phyloP scores from a whole-genome alignment of 2,888 invertebrate genomes.

The Mesopsocus fuscifrons region DNA sequence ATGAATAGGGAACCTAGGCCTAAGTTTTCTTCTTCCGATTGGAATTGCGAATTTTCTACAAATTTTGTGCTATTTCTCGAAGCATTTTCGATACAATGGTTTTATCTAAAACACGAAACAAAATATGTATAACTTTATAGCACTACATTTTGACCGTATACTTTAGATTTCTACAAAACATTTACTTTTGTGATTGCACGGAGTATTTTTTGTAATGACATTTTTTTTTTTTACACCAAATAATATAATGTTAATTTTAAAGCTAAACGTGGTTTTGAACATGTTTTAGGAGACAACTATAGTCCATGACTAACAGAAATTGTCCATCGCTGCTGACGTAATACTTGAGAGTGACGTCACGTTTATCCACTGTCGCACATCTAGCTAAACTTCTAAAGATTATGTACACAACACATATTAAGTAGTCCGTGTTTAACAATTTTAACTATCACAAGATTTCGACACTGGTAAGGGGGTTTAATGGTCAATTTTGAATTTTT shows the following conservation, averaged over 20 bases:
- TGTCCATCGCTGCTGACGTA: too few species aligned
- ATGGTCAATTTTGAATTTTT: background rate
- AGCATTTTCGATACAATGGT: conserved; percentile 2
- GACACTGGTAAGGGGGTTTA: background rate
- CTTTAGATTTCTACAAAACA: conserved; percentile 1
- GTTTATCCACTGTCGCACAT: too few species aligned
- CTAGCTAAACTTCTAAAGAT: too few species aligned
- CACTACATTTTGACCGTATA: conserved; percentile 8
- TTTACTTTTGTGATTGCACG: conserved; percentile 7
- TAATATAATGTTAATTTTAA: too few species aligned
- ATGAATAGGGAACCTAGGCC: conserved; percentile 9
- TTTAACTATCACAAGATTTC: background rate
- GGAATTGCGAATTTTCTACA: background rate
- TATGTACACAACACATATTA: too few species aligned
- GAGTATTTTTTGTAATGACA: background rate
- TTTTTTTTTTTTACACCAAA: conserved; percentile 8
- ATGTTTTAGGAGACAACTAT: too few species aligned
- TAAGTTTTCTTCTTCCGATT: background rate
- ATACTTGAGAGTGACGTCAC: too few species aligned
- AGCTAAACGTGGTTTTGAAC: too few species aligned
- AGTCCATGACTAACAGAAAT: too few species aligned
- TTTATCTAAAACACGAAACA: conserved; percentile 8
- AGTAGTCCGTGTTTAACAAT: background rate
- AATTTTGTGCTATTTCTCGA: conserved; percentile 8
- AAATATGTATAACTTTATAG: conserved; percentile 7